Base-by-base conservation (phyloP, 2,113 vertebrate genomes). In the Tichodroma muraria region DNA sequence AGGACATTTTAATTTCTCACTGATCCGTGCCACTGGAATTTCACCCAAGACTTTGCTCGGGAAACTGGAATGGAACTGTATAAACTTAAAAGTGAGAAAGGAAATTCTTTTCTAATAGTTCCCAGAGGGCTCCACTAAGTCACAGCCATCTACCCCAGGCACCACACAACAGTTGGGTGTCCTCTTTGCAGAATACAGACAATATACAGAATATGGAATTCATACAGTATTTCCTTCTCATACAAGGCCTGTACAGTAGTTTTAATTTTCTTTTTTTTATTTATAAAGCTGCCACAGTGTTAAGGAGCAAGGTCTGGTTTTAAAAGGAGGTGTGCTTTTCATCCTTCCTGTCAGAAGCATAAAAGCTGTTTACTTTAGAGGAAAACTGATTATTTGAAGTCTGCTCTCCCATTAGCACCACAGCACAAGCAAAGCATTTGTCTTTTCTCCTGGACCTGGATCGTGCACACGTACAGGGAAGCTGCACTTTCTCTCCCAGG, bases 351-450 rank as follows among this genome's bases (percentile, higher is more conserved):
- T 93, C 94, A 93, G 40, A 95, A 80, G 88, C 54, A 68, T 5
- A 71, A 1, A 90, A 68, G 60, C 31, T 90, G 92, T 93, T 96
- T 94, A 93, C 61, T 83, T 95, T 81, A 86, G 88, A 90, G 42
- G 44, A 88, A 94, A 90, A 84, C 28, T 81, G 92, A 85, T 93
- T 95, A 94, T 88, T 92, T 94, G 57, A 93, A 92, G 85, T 35
- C 90, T 89, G 80, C 80, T 81, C 69, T 94, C 80, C 90, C 89
- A 71, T 96, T 86, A 95, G 89, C 80, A 85, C 71, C 77, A 47
- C 6, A 38, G 75, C 53, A 80, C 93, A 88, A 85, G 88, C 83
- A 94, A 88, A 92, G 83, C 86, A 86, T 94, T 96, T 95, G 70
- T 95, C 92, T 95, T 94, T 64, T 52, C 37, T 5, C 20, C 42